Conservation (phyloP, 2,113 vertebrate species). For the Amphiprion ocellaris region DNA sequence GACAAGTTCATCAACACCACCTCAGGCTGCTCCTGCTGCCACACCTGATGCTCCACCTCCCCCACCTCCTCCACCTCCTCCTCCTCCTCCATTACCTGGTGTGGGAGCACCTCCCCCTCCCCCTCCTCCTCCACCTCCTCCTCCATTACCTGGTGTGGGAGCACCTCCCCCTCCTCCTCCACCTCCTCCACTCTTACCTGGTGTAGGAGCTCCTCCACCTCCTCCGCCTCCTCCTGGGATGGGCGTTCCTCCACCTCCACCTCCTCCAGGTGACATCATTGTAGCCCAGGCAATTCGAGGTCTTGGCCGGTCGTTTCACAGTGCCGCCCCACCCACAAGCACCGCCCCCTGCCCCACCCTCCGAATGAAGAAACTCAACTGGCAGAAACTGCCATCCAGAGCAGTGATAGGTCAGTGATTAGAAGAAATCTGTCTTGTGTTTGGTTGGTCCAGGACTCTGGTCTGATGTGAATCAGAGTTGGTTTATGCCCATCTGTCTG, state of each 20-base stretch:
- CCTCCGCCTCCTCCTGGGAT: slow-evolving; percentile 66
- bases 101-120: slow-evolving; percentile 3
- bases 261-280: slow-evolving; percentile 76
- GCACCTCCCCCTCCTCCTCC: slow-evolving; percentile 9
- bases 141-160: background rate
- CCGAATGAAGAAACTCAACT: slow-evolving; percentile 96
- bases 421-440: background rate
- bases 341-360: slow-evolving; percentile 82
- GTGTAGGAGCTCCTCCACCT: slow-evolving; percentile 4
- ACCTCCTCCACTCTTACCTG: slow-evolving; percentile 15
- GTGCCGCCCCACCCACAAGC: slow-evolving; percentile 61
- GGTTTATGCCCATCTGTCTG: background rate
- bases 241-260: slow-evolving; percentile 33
- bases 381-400: slow-evolving; percentile 90
- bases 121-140: background rate
- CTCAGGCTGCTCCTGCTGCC: slow-evolving; percentile 21
- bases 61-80: background rate
- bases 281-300: slow-evolving; percentile 67
- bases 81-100: slow-evolving; percentile 4
- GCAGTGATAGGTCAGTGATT: slow-evolving; percentile 83
- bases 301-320: slow-evolving; percentile 64
- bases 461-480: background rate
- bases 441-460: background rate
- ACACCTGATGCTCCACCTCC: slow-evolving; percentile 11
- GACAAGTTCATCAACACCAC: background rate